A percentile compares a stretch with the other conserved stretches of the same genome.
phyloP scores from a whole-genome alignment of 2,797 vertebrate species.

The Enoplosus armatus region DNA sequence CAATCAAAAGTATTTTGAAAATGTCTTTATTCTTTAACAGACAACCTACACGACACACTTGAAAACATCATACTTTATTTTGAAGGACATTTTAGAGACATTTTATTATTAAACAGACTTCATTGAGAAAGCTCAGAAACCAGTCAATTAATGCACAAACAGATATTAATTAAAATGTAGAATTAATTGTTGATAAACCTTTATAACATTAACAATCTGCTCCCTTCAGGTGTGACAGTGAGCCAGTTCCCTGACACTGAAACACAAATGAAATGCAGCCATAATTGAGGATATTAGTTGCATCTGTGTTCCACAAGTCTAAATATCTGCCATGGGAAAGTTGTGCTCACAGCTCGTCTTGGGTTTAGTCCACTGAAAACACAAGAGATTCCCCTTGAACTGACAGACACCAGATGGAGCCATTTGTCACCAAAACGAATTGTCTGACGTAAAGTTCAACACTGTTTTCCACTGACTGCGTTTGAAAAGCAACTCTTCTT shows the following conservation, averaged over 20 bases:
- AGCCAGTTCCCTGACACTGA: no score
- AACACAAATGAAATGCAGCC: no score
- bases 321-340: background rate
- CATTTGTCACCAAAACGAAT: slow-evolving; percentile 5
- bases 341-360: background rate
- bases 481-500: background rate
- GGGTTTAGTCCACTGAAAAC: background rate
- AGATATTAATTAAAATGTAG: background rate
- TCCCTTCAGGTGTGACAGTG: background rate
- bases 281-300: background rate
- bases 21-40: background rate
- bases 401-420: slow-evolving; percentile 45
- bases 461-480: background rate
- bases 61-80: slow-evolving; percentile 17
- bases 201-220: background rate
- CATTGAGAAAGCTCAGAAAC: background rate
- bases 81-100: background rate
- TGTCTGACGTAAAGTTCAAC: background rate
- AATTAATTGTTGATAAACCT: background rate
- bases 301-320: background rate
- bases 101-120: background rate
- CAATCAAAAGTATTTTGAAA: background rate
- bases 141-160: background rate
- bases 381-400: no score
- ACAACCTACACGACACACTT: background rate